Conservation (phyloP, 2,888 invertebrate genomes). For the Zele albiditarsus region DNA sequence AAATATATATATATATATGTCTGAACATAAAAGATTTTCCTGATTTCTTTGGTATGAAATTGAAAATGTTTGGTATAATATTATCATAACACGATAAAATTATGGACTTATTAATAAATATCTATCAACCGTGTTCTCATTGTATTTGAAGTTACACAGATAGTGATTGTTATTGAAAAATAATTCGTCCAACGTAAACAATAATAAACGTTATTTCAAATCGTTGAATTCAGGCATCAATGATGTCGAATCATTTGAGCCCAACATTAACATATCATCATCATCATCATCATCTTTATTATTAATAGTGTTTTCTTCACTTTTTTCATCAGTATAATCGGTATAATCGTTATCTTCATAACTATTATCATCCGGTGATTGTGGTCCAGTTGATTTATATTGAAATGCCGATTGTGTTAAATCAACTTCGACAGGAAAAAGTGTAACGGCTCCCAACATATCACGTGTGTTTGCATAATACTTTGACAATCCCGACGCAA, state of each 20-base stretch:
- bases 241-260: constrained; percentile 52
- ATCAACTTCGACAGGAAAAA: constrained; percentile 98
- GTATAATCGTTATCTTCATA: constrained; percentile 61
- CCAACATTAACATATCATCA: constrained; percentile 56
- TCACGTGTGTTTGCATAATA: constrained; percentile 84
- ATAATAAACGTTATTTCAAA: constrained; percentile 44
- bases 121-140: background rate
- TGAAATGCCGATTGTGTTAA: constrained; percentile 93
- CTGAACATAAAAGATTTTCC: background rate
- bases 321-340: constrained; percentile 47
- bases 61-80: constrained; percentile 14
- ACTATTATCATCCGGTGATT: constrained; percentile 54
- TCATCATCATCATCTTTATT: constrained; percentile 46
- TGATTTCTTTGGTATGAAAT: constrained; percentile 19
- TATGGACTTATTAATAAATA: background rate
- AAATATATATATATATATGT: constrained; percentile 1
- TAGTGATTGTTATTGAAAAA: background rate
- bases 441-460: constrained; percentile 82
- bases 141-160: background rate
- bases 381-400: constrained; percentile 80
- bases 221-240: constrained; percentile 46
- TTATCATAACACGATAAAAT: background rate
- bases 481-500: constrained; percentile 88
- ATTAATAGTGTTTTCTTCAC: constrained; percentile 38
- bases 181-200: background rate